phyloP scores from a whole-genome alignment of 2,797 vertebrate species.

The Pteronotus mesoamericanus region DNA sequence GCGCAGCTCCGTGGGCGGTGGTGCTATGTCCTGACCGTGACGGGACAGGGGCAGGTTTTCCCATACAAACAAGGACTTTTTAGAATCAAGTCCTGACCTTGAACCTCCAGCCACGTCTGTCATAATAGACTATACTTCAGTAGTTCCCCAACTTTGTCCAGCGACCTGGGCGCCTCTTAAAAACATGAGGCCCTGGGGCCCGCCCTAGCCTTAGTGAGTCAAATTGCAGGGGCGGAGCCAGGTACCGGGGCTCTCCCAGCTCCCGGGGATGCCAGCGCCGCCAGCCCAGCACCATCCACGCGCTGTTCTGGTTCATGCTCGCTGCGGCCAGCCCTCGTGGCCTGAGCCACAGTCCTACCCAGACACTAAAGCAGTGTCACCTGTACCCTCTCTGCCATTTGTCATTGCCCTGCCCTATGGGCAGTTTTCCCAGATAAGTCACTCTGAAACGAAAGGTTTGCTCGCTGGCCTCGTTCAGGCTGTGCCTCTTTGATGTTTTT shows the following conservation, averaged over 20 bases:
- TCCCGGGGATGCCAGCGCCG: background rate
- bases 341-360: background rate
- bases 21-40: fast-evolving
- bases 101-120: background rate
- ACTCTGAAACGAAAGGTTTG: background rate
- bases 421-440: background rate
- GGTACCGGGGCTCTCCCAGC: background rate
- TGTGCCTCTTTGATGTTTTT: background rate
- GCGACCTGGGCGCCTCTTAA: background rate
- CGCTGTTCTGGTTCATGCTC: background rate
- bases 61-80: background rate
- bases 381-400: background rate
- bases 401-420: background rate
- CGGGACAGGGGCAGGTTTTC: background rate
- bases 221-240: background rate
- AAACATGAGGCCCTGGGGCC: background rate
- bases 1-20: background rate
- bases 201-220: background rate
- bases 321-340: background rate
- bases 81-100: background rate
- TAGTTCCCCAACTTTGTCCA: background rate
- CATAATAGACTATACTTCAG: background rate
- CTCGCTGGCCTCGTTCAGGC: background rate
- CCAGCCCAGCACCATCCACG: background rate
- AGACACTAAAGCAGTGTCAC: background rate